Evolutionary conservation across 2,113 vertebrate species (phyloP).

Genomic region (Neofelis nebulosa): DNA sequence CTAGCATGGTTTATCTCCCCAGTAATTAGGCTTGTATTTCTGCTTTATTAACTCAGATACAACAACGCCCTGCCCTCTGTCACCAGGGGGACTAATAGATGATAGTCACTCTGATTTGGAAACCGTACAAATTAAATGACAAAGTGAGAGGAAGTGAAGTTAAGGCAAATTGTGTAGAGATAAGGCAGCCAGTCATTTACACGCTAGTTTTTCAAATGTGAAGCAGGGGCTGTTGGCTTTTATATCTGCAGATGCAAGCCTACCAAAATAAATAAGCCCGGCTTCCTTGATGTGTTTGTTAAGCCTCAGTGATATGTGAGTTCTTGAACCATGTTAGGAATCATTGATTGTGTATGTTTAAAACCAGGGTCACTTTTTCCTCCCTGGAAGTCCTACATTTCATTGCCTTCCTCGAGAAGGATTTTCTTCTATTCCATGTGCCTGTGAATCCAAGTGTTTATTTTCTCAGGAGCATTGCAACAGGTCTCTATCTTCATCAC

Average conservation of each 20-base stretch:
- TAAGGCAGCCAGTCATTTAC: constrained; percentile 74
- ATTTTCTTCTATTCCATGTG: background rate
- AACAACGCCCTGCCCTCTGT: constrained; percentile 87
- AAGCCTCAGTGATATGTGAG: background rate
- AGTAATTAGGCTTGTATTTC: constrained; percentile 87
- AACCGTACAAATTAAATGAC: constrained; percentile 87
- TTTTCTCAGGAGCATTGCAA: constrained; percentile 47
- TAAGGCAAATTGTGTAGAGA: constrained; percentile 75
- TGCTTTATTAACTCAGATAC: constrained; percentile 88
- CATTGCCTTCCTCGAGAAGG: background rate
- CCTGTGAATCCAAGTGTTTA: background rate
- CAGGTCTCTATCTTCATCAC: constrained; percentile 41
- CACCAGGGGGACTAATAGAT: constrained; percentile 85
- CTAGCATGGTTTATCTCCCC: constrained; percentile 84
- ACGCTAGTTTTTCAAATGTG: constrained; percentile 49
- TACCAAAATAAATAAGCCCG: background rate
- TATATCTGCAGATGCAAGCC: background rate
- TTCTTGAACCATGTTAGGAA: background rate
- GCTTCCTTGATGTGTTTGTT: background rate
- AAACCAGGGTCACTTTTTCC: background rate
- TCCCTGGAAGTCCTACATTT: background rate
- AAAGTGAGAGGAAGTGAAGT: constrained; percentile 82
- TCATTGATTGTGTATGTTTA: background rate
- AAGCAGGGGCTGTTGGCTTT: constrained; percentile 47
- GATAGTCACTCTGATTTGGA: constrained; percentile 85